Evolutionary conservation across 2,113 vertebrate species (phyloP).

Genomic region (Malurus cyaneus): DNA sequence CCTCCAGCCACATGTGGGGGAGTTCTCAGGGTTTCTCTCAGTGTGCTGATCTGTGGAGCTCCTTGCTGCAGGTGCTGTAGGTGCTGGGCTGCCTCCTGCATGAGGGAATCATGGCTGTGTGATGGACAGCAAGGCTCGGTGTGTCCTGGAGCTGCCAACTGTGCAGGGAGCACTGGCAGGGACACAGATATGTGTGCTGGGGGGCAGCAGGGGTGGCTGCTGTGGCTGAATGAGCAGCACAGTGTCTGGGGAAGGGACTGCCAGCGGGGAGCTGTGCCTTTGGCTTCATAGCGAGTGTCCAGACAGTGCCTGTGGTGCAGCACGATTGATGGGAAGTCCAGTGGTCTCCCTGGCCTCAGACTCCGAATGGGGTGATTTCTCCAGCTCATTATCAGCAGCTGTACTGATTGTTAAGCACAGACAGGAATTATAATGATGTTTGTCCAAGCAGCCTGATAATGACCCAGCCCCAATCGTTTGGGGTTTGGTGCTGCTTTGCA

Average conservation of each 20-base stretch:
- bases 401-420: not conserved
- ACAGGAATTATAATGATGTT: not conserved
- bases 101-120: not conserved
- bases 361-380: not conserved
- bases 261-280: not conserved
- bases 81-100: not conserved
- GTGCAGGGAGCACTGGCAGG: fast-evolving
- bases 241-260: fast-evolving
- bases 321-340: not conserved
- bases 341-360: not conserved
- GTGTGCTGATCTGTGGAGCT: not conserved
- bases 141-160: not conserved
- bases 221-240: not conserved
- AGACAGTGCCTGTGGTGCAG: fast-evolving
- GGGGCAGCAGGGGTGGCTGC: not conserved
- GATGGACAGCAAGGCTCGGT: not conserved
- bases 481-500: not conserved
- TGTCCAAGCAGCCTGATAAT: slow-evolving; percentile 9
- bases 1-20: fast-evolving
- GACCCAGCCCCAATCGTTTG: not conserved
- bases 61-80: not conserved
- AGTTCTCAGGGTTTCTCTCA: not conserved
- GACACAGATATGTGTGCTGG: not conserved
- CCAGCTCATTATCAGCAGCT: not conserved
- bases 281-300: fast-evolving